Evolutionary conservation across 2,888 invertebrate species (phyloP), one percentile per base, ranked within the genome.

Genomic region (Drosophila macrothrix): DNA sequence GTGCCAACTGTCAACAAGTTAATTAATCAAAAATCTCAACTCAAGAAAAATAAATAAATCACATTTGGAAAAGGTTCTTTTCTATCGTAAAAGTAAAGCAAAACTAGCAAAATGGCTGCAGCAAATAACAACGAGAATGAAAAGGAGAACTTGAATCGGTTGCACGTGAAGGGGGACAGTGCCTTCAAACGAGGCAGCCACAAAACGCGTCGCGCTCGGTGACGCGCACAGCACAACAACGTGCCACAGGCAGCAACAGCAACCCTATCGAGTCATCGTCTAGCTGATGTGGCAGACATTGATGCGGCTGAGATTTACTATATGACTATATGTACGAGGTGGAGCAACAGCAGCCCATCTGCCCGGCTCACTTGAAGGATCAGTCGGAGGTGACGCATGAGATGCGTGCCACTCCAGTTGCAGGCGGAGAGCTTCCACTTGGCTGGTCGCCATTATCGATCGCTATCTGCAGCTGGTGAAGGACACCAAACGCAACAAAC

Each of bases 351-450:
- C 96, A 95, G 92, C 94, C 95, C 4, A 95, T 98, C 68, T 93
- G 94, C 46, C 92, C 93, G 25, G 94, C 96, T 87, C 96, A 96
- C 92, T 94, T 98, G 81, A 94, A 94, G 52, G 95, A 95, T 41
- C 96, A 96, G 93, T 93, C 79, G 52, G 93, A 93, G 79, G 94
- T 98, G 16, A 96, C 96, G 16, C 95, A 96, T 1, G 96, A 96
- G 88, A 99, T 99, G 98, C 95, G 99, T 75, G 94, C 96, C 19
- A 96, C 98, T 98, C 93, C 96, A 96, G 76, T 94, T 98, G 62
- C 94, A 96, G n/a, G 95, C 96, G 63, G 99, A 99, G 93, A 99
- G 99, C 12, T 95, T 98, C 73, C 98, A 98, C 92, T 94, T 29
- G 29, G 29, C 29, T 6, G 29, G 29, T 29, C 1, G 6, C 29